Base-by-base conservation (phyloP, 2,113 vertebrate genomes). In the Pelecanoides urinatrix region DNA sequence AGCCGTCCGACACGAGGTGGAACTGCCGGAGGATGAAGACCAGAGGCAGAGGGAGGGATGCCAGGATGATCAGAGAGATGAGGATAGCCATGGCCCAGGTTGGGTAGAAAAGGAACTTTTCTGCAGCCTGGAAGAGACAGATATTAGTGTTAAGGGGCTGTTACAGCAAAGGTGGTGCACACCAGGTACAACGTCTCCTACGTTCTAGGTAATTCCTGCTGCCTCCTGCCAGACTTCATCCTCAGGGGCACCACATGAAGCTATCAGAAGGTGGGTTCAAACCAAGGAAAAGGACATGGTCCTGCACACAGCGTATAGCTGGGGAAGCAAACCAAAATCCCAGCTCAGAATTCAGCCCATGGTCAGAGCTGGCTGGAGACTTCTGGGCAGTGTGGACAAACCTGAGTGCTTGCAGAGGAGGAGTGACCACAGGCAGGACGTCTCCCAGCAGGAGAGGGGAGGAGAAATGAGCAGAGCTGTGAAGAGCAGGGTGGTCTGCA, bases 21-120 rank as follows among this genome's bases (percentile, higher is more conserved):
- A 99, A 99, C 93, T 99, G 99, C 30, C 99, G 98, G 38, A 97
- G 98, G 66, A 99, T 90, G 92, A 99, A 99, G 94, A 99, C 98
- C 52, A 99, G 81, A 0, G 99, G 99, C 75, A 99, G 97, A 47
- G 99, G 99, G 86, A 99, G 98, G 96, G 99, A 98, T 0, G 99
- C 99, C 93, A 98, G 94, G 6, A 98, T 90, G 47, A 99, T 99
- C 73, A 99, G 98, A 58, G 98, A 95, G 88, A 99, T 98, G 66
- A 99, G 99, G 97, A 99, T 98, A 2, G 96, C 98, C 96, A 99
- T 97, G 76, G 99, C 99, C 99, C 99, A 99, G 4, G 98, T 97
- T 15, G 99, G 99, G 97, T 99, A 99, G 90, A 98, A 99, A n/a
- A 99, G 97, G 97, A 99, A 99, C 62, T 97, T 98, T 90, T 99